Base-by-base conservation (phyloP, 2,797 vertebrate species). In the Hipposideros larvatus region DNA sequence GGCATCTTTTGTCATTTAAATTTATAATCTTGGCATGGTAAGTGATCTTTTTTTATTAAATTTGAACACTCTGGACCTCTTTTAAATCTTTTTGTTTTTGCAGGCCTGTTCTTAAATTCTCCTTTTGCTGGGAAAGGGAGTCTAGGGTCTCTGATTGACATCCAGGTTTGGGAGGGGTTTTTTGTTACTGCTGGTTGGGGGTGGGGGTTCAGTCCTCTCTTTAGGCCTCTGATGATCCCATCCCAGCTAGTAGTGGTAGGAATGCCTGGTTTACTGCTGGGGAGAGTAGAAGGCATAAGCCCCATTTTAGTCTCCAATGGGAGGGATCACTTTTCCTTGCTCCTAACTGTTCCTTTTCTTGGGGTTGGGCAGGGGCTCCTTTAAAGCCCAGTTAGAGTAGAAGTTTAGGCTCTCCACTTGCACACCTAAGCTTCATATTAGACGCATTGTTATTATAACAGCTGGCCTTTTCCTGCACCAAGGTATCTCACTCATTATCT, bases 81-180 rank as follows among this genome's bases (percentile, higher is more conserved):
- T 37, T 91, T 93, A 87, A 87, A 83, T 79, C 10, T 93, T 55
- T 84, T 79, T 86, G n/a, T 87, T 77, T 94, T 68, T 93, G 43
- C 57, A 95, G 80, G 22, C n/a, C 18, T 93, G 21, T 21, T 90
- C n/a, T 95, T 63, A 77, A 2, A 22, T 73, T 66, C 7, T 80
- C 24, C 28, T 77, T 94, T 90, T 90, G 24, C 46, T 34, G 43
- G 53, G 11, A 88, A 88, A 34, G 24, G n/a, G 22, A 88, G 24
- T 66, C 18, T 41, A 90, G 51, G 19, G 34, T 91, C 37, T 93
- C 51, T 96, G n/a, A 57, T 63, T 89, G 57, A 88, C 53, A 65
- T 46, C 13, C 63, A 92, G 6, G n/a, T 77, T 89, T 13, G 31
- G 11, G 43, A 37, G 8, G 68, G n/a, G 11, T 41, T 51, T 14